A percentile compares a stretch with the other conserved stretches of the same genome.
Conservation (phyloP, 1,140 invertebrate species). For the Liolophura sinensis region DNA sequence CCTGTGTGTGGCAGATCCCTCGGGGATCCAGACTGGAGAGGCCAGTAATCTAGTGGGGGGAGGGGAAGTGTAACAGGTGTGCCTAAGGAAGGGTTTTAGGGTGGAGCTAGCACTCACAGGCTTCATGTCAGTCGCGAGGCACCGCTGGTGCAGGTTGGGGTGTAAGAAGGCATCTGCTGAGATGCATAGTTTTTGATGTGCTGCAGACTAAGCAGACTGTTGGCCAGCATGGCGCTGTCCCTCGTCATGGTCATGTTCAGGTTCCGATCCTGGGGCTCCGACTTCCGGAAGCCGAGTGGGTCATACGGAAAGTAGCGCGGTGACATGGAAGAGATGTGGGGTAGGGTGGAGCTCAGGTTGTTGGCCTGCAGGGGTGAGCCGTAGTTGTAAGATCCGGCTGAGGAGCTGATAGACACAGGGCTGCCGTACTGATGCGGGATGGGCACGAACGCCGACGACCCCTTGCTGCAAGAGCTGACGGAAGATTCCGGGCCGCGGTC, state of each 20-base stretch:
- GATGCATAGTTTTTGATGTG: slow-evolving; percentile 93
- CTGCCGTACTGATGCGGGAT: slow-evolving; percentile 35
- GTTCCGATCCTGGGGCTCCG: slow-evolving; percentile 42
- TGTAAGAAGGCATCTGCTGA: slow-evolving; percentile 52
- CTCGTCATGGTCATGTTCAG: slow-evolving; percentile 58
- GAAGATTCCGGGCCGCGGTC: too few relatives aligned
- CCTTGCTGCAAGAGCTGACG: slow-evolving; percentile 11
- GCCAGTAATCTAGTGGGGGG: too few relatives aligned
- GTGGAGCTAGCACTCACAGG: neutral
- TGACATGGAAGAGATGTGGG: slow-evolving; percentile 54
- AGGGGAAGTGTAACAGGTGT: too few relatives aligned
- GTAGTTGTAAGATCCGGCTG: slow-evolving; percentile 25
- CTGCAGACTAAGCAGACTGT: slow-evolving; percentile 92
- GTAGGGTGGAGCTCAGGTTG: slow-evolving; percentile 44
- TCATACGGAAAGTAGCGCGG: slow-evolving; percentile 83
- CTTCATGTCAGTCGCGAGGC: slow-evolving; percentile 30
- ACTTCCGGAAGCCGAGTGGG: slow-evolving; percentile 79
- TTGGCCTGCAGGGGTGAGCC: slow-evolving; percentile 34
- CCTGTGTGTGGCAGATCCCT: too few relatives aligned
- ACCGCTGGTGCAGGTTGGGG: slow-evolving; percentile 34
- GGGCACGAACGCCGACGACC: slow-evolving; percentile 30
- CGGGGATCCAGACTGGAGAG: too few relatives aligned
- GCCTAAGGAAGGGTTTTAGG: too few relatives aligned
- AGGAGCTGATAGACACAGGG: slow-evolving; percentile 32
- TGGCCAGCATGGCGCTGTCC: slow-evolving; percentile 76